Percentiles rank a stretch among this genome's conserved stretches.
phyloP scores from a whole-genome alignment of 1,140 invertebrate genomes.

The Hermatobates lingyangjiaoensis region DNA sequence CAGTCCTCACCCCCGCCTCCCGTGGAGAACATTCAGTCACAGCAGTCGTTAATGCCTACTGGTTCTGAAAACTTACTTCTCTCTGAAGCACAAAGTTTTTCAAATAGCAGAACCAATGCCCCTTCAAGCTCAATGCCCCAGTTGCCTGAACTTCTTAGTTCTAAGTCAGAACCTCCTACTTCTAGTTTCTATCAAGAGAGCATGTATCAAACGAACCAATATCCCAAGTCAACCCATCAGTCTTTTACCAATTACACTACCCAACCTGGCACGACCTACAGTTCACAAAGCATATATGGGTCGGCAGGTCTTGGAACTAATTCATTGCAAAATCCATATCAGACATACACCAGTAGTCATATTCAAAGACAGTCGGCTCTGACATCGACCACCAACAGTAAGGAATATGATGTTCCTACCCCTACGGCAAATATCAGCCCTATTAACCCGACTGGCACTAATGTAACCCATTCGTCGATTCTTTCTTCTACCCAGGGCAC shows the following conservation, averaged over 20 bases:
- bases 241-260: neutral
- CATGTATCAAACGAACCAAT: neutral
- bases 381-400: neutral
- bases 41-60: neutral
- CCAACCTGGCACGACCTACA: neutral
- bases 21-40: neutral
- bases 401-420: neutral
- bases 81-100: no score
- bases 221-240: neutral
- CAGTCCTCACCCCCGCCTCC: neutral
- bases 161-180: neutral
- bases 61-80: no score
- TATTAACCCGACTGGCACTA: no score
- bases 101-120: neutral
- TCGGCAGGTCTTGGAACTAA: neutral
- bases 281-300: neutral
- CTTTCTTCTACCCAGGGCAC: no score
- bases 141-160: neutral
- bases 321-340: neutral
- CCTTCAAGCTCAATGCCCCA: neutral
- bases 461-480: no score
- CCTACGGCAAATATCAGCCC: neutral
- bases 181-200: neutral
- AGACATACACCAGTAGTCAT: neutral
- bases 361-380: neutral